Percentiles rank a stretch among this genome's conserved stretches.
These are phyloP conservation scores for Cydia fagiglandana DNA, from an alignment of 1,140 invertebrate species.

Conservation along the genomic window DNA sequence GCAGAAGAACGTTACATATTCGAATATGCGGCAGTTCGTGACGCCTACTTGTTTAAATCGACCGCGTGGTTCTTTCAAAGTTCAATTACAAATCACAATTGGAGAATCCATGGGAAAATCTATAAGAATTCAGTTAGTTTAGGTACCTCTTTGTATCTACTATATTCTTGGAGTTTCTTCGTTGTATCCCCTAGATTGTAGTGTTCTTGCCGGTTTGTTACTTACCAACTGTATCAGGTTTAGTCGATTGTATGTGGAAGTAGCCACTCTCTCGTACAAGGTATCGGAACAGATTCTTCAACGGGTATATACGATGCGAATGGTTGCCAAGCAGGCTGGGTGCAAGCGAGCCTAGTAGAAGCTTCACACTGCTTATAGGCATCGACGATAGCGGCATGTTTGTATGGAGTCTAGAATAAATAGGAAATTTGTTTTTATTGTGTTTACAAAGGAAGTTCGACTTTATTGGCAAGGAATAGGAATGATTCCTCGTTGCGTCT, in stretches of 20 bases:
- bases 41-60: too few species aligned
- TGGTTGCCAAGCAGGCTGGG: constrained; percentile 78
- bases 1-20: too few species aligned
- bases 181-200: too few species aligned
- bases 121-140: too few species aligned
- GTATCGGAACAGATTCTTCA: constrained; percentile 63
- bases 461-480: background rate
- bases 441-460: background rate
- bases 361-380: constrained; percentile 69
- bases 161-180: too few species aligned
- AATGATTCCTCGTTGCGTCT: background rate
- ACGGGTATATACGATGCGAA: constrained; percentile 82
- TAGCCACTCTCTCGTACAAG: constrained; percentile 89
- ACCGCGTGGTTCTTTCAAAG: too few species aligned
- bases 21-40: too few species aligned
- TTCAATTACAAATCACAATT: too few species aligned
- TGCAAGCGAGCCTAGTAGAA: constrained; percentile 77
- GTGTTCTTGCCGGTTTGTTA: background rate
- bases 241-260: constrained; percentile 92
- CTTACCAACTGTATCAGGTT: constrained; percentile 94
- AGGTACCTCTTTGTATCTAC: too few species aligned
- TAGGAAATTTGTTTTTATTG: background rate
- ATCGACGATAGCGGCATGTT: constrained; percentile 81
- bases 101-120: too few species aligned
- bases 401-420: constrained; percentile 78